A percentile compares a stretch with the other conserved stretches of the same genome.
These are phyloP conservation scores for Callosobruchus maculatus DNA, from an alignment of 2,888 invertebrate species.

Conservation along the genomic window DNA sequence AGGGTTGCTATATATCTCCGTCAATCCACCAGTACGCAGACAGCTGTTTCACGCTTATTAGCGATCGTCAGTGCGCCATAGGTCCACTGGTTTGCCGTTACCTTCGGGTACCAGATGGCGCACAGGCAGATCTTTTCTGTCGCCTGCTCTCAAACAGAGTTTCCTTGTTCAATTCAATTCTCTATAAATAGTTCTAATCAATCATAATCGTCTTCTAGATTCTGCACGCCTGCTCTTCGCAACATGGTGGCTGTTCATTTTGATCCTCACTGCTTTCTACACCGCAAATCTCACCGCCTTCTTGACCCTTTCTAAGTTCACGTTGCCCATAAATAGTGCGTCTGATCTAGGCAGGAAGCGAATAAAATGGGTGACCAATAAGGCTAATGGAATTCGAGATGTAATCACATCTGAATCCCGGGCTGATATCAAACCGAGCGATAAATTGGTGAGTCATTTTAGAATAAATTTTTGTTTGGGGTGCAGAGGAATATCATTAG, in stretches of 20 bases:
- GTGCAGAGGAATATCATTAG: too few species aligned
- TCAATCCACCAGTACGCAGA: too few species aligned
- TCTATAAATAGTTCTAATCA: too few species aligned
- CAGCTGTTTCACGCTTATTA: too few species aligned
- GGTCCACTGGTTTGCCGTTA: too few species aligned
- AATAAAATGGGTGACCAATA: constrained; percentile 67
- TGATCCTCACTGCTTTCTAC: constrained; percentile 82
- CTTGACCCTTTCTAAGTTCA: constrained; percentile 79
- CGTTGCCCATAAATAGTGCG: constrained; percentile 70
- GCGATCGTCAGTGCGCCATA: too few species aligned
- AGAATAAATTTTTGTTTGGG: background rate
- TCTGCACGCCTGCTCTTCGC: constrained; percentile 80
- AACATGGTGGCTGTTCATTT: constrained; percentile 90
- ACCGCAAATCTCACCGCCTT: constrained; percentile 89
- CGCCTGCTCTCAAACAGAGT: too few species aligned
- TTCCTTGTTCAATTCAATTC: too few species aligned
- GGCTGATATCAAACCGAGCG: constrained; percentile 5
- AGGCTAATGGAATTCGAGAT: constrained; percentile 64
- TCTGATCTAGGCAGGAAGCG: constrained; percentile 60
- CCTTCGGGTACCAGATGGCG: too few species aligned
- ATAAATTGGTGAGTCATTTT: constrained; percentile 5
- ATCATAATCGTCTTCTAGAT: too few species aligned
- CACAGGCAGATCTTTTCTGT: too few species aligned
- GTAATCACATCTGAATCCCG: constrained; percentile 12
- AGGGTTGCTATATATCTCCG: too few species aligned